phyloP scores from a whole-genome alignment of 2,797 vertebrate genomes.

The Orientallactaga sibirica region DNA sequence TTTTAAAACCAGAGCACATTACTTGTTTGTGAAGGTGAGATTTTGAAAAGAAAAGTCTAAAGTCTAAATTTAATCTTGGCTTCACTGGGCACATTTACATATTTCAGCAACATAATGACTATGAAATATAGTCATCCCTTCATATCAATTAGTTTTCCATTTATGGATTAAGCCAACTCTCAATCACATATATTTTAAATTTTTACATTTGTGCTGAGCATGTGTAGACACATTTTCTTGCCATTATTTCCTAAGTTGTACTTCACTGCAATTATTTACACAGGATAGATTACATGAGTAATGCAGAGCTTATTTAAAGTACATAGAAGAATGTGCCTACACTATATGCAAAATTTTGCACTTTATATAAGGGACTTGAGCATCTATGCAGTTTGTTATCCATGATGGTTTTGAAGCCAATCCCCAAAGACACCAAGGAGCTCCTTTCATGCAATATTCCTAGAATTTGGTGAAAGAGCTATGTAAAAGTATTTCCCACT shows the following conservation, averaged over 20 bases:
- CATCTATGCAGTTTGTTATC: not conserved
- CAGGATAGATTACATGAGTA: not conserved
- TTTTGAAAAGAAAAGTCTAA: not conserved
- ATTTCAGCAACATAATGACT: not conserved
- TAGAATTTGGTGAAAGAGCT: conserved; percentile 6
- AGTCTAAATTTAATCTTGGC: not conserved
- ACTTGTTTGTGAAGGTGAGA: not conserved
- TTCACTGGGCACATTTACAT: not conserved
- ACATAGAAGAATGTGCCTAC: too few relatives aligned
- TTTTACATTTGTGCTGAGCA: not conserved
- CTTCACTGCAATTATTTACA: not conserved
- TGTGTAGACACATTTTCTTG: not conserved
- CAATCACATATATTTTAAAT: not conserved
- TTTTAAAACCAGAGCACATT: conserved; percentile 29
- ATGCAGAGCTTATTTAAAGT: not conserved
- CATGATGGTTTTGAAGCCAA: accelerated
- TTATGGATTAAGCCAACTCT: not conserved
- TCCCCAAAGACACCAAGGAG: not conserved
- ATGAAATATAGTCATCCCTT: not conserved
- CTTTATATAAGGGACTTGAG: not conserved
- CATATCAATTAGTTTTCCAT: not conserved
- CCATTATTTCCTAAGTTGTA: not conserved
- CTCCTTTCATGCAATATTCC: not conserved
- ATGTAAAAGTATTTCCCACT: not conserved
- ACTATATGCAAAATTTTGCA: not conserved